phyloP scores from a whole-genome alignment of 2,113 vertebrate genomes.

The Erpornis zantholeuca region DNA sequence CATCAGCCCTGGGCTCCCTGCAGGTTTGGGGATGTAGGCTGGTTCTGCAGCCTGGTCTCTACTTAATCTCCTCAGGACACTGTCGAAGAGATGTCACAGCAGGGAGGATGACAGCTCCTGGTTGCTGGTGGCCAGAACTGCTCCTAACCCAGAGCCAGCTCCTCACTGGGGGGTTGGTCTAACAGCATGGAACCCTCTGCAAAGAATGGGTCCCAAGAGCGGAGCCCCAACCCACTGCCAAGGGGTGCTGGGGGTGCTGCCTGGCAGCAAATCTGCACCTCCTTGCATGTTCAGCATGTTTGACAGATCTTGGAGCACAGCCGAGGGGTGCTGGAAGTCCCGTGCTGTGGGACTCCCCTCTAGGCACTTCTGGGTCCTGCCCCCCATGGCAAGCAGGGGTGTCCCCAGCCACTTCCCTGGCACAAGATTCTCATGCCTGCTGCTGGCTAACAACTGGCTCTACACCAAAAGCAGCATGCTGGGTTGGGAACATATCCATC shows the following conservation, averaged over 20 bases:
- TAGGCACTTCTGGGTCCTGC: not conserved
- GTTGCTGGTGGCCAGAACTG: not conserved
- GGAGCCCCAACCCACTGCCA: not conserved
- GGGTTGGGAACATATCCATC: not conserved
- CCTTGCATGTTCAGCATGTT: rapidly evolving
- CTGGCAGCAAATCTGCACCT: not conserved
- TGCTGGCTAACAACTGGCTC: not conserved
- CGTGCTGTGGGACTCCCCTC: rapidly evolving
- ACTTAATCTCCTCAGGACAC: rapidly evolving
- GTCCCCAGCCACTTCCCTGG: not conserved
- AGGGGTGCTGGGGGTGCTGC: not conserved
- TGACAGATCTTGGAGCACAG: not conserved
- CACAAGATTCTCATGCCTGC: rapidly evolving
- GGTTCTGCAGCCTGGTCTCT: not conserved
- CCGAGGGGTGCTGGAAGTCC: not conserved
- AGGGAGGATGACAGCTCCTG: not conserved
- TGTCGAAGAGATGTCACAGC: not conserved
- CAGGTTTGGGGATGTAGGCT: not conserved
- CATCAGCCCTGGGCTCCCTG: not conserved
- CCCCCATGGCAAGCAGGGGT: rapidly evolving
- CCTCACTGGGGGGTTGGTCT: rapidly evolving
- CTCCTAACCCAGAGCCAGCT: not conserved
- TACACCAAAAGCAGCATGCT: rapidly evolving
- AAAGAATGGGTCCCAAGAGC: not conserved
- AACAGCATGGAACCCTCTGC: rapidly evolving